Conservation (phyloP, 2,888 invertebrate genomes). For the Lochmaea crataegi region DNA sequence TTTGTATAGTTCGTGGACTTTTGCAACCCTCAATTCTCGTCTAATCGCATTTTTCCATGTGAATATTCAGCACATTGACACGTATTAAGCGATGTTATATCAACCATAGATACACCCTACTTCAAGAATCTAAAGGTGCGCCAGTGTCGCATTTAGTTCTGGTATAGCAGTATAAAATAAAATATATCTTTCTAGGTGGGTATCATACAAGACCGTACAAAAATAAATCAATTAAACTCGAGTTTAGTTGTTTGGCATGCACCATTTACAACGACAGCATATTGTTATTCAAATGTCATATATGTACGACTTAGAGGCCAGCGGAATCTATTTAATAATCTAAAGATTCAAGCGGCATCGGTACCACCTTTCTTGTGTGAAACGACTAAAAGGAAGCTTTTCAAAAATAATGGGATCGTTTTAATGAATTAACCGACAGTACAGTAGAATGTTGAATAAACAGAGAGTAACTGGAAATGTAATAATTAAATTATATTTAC, state of each 20-base stretch:
- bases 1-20: no score
- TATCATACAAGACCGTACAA: slow-evolving; percentile 26
- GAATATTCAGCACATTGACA: background rate
- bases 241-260: slow-evolving; percentile 35
- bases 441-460: slow-evolving; percentile 1
- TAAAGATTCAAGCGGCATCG: slow-evolving; percentile 26
- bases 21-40: no score
- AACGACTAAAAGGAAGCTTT: slow-evolving; percentile 14
- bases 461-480: background rate
- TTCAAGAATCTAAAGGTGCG: slow-evolving; percentile 22
- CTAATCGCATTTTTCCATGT: background rate
- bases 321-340: slow-evolving; percentile 31
- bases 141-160: slow-evolving; percentile 32
- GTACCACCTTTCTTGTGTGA: slow-evolving; percentile 19
- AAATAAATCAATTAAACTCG: slow-evolving; percentile 37
- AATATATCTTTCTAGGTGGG: slow-evolving; percentile 31
- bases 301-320: slow-evolving; percentile 22
- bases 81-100: background rate
- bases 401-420: slow-evolving; percentile 11
- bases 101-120: background rate
- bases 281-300: slow-evolving; percentile 41
- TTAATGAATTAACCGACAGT: background rate
- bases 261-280: slow-evolving; percentile 34
- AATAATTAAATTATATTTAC: background rate
- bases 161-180: slow-evolving; percentile 26